Conservation (phyloP, 2,888 invertebrate species). For the Endomychus coccineus region DNA sequence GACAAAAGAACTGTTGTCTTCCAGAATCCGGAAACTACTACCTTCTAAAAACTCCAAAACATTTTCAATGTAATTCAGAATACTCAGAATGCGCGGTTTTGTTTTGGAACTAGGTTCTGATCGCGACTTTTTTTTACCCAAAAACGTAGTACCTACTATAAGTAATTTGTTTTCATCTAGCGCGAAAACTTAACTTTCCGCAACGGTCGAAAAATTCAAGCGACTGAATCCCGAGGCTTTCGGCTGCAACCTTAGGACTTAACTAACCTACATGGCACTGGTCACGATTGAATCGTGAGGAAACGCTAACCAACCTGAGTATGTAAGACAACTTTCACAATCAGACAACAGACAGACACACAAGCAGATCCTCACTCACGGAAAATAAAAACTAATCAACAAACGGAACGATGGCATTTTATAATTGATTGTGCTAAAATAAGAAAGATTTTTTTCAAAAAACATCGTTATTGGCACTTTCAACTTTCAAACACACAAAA, state of each 20-base stretch:
- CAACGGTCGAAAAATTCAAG: constrained; percentile 23
- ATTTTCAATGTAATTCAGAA: no score
- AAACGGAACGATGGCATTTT: no score
- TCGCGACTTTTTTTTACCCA: no score
- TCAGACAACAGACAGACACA: constrained; percentile 19
- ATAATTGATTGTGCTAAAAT: constrained; percentile 16
- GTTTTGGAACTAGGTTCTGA: no score
- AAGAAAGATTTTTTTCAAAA: constrained; percentile 21
- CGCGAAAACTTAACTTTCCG: no score
- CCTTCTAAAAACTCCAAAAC: no score
- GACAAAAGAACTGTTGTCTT: no score
- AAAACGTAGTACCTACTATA: no score
- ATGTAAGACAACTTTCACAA: constrained; percentile 25
- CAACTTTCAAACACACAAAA: constrained; percentile 25
- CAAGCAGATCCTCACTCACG: constrained; percentile 9
- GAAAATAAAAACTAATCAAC: constrained; percentile 11
- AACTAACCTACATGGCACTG: constrained; percentile 41
- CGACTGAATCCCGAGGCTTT: constrained; percentile 14
- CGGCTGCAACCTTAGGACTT: constrained; percentile 37
- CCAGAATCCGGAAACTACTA: no score
- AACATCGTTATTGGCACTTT: constrained; percentile 30
- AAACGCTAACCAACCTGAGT: constrained; percentile 43
- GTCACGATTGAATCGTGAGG: constrained; percentile 30
- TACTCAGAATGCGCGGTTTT: no score
- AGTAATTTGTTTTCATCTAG: no score